Conservation (phyloP, 1,140 invertebrate species). For the Hyles vespertilio region DNA sequence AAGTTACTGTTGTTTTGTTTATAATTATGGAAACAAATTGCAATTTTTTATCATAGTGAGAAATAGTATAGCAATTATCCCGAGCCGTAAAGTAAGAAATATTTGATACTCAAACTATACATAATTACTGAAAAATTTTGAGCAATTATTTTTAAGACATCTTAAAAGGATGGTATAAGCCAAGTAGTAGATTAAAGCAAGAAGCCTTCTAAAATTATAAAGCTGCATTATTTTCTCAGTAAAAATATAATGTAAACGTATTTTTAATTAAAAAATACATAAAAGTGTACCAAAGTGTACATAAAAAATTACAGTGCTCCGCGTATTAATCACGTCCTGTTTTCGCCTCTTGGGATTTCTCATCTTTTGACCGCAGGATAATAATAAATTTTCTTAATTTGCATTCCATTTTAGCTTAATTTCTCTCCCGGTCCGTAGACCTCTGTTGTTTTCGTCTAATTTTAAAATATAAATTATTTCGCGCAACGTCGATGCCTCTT, state of each 20-base stretch:
- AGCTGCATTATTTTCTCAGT: neutral
- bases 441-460: conserved; percentile 11
- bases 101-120: too few relatives aligned
- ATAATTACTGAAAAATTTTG: too few relatives aligned
- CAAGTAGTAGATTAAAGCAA: too few relatives aligned
- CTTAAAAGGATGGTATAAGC: too few relatives aligned
- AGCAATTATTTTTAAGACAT: too few relatives aligned
- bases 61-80: too few relatives aligned
- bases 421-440: conserved; percentile 39
- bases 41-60: too few relatives aligned
- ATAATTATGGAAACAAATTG: too few relatives aligned
- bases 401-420: conserved; percentile 50
- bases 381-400: conserved; percentile 70
- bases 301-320: conserved; percentile 13
- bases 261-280: neutral
- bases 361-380: conserved; percentile 56
- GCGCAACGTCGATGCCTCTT: conserved; percentile 9
- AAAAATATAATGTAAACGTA: neutral
- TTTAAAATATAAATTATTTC: conserved; percentile 23
- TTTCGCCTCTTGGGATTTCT: conserved; percentile 34
- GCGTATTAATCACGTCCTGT: conserved; percentile 52
- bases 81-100: too few relatives aligned
- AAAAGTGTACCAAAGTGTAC: neutral
- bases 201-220: too few relatives aligned
- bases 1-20: too few relatives aligned